phyloP scores from a whole-genome alignment of 2,888 invertebrate species.

The Listrodromus nycthemerus region DNA sequence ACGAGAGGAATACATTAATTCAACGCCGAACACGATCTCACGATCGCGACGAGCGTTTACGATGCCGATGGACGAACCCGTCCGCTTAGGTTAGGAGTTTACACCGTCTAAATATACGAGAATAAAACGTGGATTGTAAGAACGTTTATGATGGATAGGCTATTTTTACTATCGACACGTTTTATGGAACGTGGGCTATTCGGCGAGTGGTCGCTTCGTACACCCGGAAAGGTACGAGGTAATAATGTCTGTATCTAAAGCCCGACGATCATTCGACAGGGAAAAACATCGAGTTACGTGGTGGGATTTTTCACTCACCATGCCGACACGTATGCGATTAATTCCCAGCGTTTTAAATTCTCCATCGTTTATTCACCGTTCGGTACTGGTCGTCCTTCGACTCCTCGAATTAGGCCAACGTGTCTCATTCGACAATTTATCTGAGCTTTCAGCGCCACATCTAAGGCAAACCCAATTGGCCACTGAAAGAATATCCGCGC shows the following conservation, averaged over 20 bases:
- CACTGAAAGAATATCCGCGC: background rate
- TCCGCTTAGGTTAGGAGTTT: background rate
- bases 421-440: background rate
- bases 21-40: background rate
- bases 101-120: background rate
- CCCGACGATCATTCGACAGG: background rate
- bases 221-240: background rate
- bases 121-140: conserved; percentile 46
- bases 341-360: background rate
- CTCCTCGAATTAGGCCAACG: background rate
- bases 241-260: background rate
- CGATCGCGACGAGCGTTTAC: background rate
- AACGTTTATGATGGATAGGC: conserved; percentile 51
- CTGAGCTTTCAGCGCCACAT: too few species aligned
- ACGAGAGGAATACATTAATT: conserved; percentile 4
- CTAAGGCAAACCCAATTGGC: background rate
- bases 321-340: background rate
- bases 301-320: background rate
- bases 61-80: background rate
- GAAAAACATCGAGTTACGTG: background rate
- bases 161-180: conserved; percentile 44
- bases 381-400: background rate
- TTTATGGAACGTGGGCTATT: conserved; percentile 43
- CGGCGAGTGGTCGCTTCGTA: conserved; percentile 7
- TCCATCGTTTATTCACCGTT: background rate